Evolutionary conservation across 37 sponge, comb jelly and placozoan genomes (phyloP), one percentile per base, ranked within the genome.

Genomic region (Amphimedon queenslandica): DNA sequence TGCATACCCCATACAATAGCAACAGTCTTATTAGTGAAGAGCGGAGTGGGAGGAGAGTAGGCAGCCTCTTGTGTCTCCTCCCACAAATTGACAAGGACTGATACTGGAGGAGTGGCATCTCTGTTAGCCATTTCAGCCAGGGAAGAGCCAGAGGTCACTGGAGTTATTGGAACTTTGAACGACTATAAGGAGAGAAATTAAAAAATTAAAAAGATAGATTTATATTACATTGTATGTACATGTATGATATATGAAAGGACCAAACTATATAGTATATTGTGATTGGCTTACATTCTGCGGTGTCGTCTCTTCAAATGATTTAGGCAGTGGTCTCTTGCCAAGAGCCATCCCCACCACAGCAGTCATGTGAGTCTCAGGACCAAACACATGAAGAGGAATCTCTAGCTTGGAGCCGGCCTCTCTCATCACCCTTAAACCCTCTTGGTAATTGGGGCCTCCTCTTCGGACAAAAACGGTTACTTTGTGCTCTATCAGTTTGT

Each of bases 331-430:
- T 2, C 77, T 66, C 38, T 68, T 70, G 2, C 88, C 91, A 23
- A 96, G 84, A 0, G 88, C 97, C 91, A 93, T 93, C 65, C 83
- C 77, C 21, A 96, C 97, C 8, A 96, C 90, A 68, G 94, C 84
- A 23, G 97, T 96, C 93, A 96, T 96, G 88, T 96, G 97, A 8
- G 88, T 90, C 71, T 96, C 97, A 1, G 97, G 97, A 38, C 97
- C 97, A 84, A 82, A 96, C 80, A 96, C 97, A 73, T 93, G 77
- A 71, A 96, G 72, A 0, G 77, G 79, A 18, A 96, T 72, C 47
- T 80, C 88, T 66, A 96, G 76, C 57, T 77, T 87, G 21, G 82
- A 73, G 66, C 96, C 97, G 24, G 79, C 76, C 24, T 93, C 88
- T 63, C 82, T 77, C 93, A 96, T 96, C 61, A 90, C 78, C 37